Base-by-base conservation (phyloP, 2,113 vertebrate species). In the Brachyistius frenatus region DNA sequence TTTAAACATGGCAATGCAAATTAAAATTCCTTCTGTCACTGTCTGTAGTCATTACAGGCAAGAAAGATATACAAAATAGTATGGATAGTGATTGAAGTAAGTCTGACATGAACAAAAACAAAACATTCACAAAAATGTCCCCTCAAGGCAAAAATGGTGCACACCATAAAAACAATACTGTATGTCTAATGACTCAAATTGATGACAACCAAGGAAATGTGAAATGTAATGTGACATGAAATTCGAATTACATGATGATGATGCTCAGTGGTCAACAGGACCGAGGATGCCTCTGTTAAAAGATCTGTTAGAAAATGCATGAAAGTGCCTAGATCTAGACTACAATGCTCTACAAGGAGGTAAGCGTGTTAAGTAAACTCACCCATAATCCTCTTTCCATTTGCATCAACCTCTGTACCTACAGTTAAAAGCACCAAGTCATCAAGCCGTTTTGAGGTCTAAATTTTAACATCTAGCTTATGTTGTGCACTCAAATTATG, bases 371-470 rank as follows among this genome's bases (percentile, higher is more conserved):
- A 16, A 58, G 8, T 11, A 78, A 69, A 93, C 92, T 89, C 36
- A 95, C 94, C 94, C 91, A 70, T 0, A 13, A 88, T 56, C 54
- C 23, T 56, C 4, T 74, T 61, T 55, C 30, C 81, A 2, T 90
- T 81, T 41, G 53, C 13, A 36, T 71, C 84, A 64, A 60, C 14
- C 3, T 82, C 74, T 61, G 76, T 83, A 79, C 71, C 93, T 94
- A 70, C n/a, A 32, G 32, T 37, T 32, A 33, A 56, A 66, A n/a
- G 4, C 16, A 41, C 13, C 23, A 49, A 31, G 6, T 5, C 37
- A 66, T 78, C 39, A 66, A 31, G 36, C 70, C 33, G 23, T 23
- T 23, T 23, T 23, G 23, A 23, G 23, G 23, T 23, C 23, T 23
- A 23, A 23, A 23, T 23, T 23, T 23, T 23, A 23, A 23, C 23